Evolutionary conservation across 2,113 vertebrate genomes (phyloP).

Genomic region (Phalacrocorax aristotelis): DNA sequence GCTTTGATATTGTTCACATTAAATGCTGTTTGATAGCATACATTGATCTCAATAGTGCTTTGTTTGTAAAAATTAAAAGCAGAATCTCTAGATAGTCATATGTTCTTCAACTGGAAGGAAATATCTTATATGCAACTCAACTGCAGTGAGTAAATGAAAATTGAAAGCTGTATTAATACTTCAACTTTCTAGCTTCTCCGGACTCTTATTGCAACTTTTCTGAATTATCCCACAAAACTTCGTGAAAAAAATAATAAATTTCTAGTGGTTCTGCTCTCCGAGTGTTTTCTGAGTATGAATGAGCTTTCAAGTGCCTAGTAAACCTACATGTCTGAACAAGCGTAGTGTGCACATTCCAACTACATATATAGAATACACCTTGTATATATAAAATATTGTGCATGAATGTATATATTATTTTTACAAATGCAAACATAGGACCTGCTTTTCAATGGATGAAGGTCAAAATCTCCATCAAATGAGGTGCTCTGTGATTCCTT

Average conservation of each 20-base stretch:
- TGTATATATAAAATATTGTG: too few relatives aligned
- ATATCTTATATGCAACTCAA: not conserved
- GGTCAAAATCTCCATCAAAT: not conserved
- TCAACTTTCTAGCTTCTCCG: not conserved
- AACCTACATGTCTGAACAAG: not conserved
- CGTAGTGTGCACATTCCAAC: not conserved
- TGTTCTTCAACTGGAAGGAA: not conserved
- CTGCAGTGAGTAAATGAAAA: not conserved
- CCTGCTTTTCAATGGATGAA: not conserved
- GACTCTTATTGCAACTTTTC: not conserved
- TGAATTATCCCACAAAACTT: not conserved
- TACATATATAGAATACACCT: not conserved
- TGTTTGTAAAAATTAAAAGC: not conserved
- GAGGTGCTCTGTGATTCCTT: not conserved
- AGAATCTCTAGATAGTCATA: not conserved
- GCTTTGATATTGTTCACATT: not conserved
- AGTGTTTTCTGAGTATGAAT: not conserved
- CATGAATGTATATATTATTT: not conserved
- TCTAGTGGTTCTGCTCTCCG: not conserved
- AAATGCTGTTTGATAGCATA: not conserved
- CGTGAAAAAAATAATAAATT: not conserved
- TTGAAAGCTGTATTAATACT: not conserved
- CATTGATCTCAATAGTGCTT: not conserved
- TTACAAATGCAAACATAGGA: not conserved
- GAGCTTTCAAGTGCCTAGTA: not conserved